These are phyloP conservation scores for Hirudinaria manillensis DNA, from an alignment of 2,888 invertebrate genomes.

Conservation along the genomic window DNA sequence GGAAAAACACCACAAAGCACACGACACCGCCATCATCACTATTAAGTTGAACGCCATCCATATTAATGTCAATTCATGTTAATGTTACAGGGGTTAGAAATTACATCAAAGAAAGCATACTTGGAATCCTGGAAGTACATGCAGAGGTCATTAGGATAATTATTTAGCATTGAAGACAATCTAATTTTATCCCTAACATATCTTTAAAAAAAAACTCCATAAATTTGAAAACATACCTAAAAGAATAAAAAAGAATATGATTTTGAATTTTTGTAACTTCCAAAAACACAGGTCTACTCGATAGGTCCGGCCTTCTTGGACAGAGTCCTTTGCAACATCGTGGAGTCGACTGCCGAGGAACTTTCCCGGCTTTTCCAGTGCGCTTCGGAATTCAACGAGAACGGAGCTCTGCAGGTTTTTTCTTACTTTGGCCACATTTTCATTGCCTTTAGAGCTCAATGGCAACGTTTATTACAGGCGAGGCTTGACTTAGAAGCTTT, in stretches of 20 bases:
- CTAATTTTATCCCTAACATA: too few relatives aligned
- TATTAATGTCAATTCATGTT: background rate
- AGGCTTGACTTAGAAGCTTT: constrained; percentile 69
- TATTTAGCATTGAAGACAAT: background rate
- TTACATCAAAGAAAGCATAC: constrained; percentile 66
- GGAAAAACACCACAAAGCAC: too few relatives aligned
- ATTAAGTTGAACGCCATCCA: too few relatives aligned
- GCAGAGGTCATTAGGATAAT: constrained; percentile 53
- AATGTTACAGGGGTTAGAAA: constrained; percentile 46
- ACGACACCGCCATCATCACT: too few relatives aligned
- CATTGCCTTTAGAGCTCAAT: background rate
- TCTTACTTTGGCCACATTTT: background rate
- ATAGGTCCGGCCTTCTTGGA: constrained; percentile 71
- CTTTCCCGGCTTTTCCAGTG: constrained; percentile 78
- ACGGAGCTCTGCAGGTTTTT: constrained; percentile 52
- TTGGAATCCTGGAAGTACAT: constrained; percentile 57
- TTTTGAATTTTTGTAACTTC: background rate
- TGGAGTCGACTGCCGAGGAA: constrained; percentile 87
- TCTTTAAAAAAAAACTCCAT: too few relatives aligned
- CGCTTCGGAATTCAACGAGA: constrained; percentile 56
- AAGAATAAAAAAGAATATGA: background rate
- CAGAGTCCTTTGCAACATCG: constrained; percentile 64
- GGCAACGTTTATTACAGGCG: constrained; percentile 60
- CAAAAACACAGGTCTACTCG: constrained; percentile 63
- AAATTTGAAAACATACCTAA: background rate